Percentiles rank a stretch among this genome's conserved stretches.
Conservation (phyloP, 2,797 vertebrate genomes). For the Lepilemur ruficaudatus region DNA sequence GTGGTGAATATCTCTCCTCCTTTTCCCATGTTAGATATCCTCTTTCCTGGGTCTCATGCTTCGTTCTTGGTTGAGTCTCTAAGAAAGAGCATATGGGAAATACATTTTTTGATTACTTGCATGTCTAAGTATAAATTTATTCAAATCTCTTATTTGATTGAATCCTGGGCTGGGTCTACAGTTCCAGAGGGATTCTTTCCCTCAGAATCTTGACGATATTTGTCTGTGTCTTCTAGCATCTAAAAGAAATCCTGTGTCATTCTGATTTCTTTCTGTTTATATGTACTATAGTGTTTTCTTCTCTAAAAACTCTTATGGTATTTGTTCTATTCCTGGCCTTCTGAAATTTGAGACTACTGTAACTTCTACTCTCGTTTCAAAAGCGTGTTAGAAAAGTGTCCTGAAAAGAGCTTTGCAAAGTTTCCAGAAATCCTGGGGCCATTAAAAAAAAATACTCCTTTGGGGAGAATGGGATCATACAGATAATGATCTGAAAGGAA, state of each 20-base stretch:
- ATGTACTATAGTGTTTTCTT: neutral
- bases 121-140: neutral
- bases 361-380: neutral
- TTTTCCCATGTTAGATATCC: no score
- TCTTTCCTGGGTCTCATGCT: neutral
- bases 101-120: neutral
- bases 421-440: neutral
- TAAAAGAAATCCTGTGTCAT: neutral
- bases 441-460: neutral
- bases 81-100: neutral
- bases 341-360: neutral
- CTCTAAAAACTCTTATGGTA: neutral
- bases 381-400: neutral
- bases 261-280: neutral
- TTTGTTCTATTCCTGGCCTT: neutral
- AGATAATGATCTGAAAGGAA: neutral
- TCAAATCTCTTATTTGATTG: neutral
- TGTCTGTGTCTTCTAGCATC: neutral
- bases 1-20: neutral
- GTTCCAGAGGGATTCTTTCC: neutral
- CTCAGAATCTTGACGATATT: neutral
- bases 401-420: neutral
- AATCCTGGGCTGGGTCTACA: neutral
- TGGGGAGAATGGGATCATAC: neutral
- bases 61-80: neutral